Evolutionary conservation across 2,113 vertebrate species (phyloP), one percentile per base, ranked within the genome.

Genomic region (Abramis brama): DNA sequence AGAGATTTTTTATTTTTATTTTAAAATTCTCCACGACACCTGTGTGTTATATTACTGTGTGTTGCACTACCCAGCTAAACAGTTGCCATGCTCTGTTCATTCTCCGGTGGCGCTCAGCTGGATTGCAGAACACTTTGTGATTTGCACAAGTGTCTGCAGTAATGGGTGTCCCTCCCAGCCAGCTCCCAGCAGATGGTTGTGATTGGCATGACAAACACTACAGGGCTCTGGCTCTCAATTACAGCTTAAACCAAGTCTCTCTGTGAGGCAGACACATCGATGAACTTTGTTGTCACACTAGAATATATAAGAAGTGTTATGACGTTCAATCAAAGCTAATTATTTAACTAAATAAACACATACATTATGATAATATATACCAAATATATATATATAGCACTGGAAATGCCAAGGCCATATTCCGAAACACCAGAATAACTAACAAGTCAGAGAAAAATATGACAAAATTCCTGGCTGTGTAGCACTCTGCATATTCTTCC

Each of bases 141-240:
- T 88, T 87, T 86, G 89, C 88, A 84, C 66, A 83, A 89, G 87
- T 87, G 84, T 92, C 76, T 87, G 79, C 8, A 89, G 84, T 86
- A 87, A 93, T 86, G 84, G 66, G 75, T 90, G 89, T 91, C 85
- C 88, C 78, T 85, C 86, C 71, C 79, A 81, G 85, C 77, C 82
- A 87, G 89, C 87, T 89, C 62, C 88, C 70, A 82, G 78, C 76
- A 88, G 88, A 91, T 70, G 89, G 87, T 82, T 87, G 81, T 83
- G 89, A 85, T 89, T 87, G 91, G 90, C 90, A 90, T 92, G 91
- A 90, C 91, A 90, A 89, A 90, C 90, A 60, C 89, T 23, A 39
- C 91, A 86, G 88, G 86, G 77, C 89, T 88, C 90, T 89, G 90
- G 90, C 91, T 92, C 87, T 86, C 87, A 85, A 86, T 86, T 87